Conservation (phyloP, 2,797 vertebrate species). For the Taenioides sp. region DNA sequence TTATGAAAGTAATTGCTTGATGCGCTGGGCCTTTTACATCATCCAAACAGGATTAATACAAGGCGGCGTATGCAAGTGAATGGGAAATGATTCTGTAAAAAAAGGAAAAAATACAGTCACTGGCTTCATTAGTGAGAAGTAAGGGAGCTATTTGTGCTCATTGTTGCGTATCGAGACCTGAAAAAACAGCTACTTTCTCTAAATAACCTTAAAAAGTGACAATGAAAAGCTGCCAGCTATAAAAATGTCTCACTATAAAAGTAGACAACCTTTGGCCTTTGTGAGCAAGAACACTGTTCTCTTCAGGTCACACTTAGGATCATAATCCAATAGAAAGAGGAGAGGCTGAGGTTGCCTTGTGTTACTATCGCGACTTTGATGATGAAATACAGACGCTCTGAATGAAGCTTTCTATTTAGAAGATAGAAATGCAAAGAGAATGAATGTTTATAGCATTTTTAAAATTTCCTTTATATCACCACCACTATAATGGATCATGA, state of each 20-base stretch:
- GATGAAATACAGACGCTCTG: background rate
- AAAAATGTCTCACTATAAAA: slow-evolving; percentile 10
- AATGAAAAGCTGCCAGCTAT: slow-evolving; percentile 26
- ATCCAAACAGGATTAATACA: slow-evolving; percentile 45
- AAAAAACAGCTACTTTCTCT: slow-evolving; percentile 16
- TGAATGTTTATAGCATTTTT: background rate
- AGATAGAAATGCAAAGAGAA: background rate
- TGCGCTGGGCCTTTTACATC: slow-evolving; percentile 38
- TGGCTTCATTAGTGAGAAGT: slow-evolving; percentile 21
- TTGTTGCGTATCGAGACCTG: slow-evolving; percentile 18
- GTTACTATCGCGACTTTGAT: background rate
- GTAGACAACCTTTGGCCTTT: slow-evolving; percentile 24
- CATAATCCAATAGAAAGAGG: slow-evolving; percentile 8
- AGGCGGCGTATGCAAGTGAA: slow-evolving; percentile 32
- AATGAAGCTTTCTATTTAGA: background rate
- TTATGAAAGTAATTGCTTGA: slow-evolving; percentile 47
- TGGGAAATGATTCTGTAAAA: slow-evolving; percentile 22
- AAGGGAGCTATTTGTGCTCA: slow-evolving; percentile 22
- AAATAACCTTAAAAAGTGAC: slow-evolving; percentile 23
- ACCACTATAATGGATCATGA: background rate
- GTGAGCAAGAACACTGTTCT: background rate
- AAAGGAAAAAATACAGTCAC: slow-evolving; percentile 7
- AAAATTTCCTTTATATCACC: background rate
- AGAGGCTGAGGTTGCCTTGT: slow-evolving; percentile 15
- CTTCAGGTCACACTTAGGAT: slow-evolving; percentile 22